Percentiles rank a stretch among this genome's conserved stretches.
phyloP scores from a whole-genome alignment of 2,113 vertebrate genomes.

The Prionailurus bengalensis region DNA sequence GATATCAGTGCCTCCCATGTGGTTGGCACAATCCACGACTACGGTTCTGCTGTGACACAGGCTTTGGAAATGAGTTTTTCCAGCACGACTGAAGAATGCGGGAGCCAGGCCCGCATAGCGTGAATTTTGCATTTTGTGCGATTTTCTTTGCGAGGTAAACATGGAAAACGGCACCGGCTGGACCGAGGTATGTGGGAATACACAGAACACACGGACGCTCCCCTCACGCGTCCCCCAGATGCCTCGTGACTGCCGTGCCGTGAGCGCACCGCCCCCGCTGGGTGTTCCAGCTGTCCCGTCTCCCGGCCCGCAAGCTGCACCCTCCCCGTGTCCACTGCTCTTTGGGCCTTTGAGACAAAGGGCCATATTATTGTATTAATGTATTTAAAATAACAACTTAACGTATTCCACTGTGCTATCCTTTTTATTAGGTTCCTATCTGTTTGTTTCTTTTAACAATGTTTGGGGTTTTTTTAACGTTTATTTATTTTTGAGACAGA shows the following conservation, averaged over 20 bases:
- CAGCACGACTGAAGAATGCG: background rate
- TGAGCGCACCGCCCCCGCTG: rapidly evolving
- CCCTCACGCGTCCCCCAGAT: background rate
- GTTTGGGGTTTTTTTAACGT: too few species aligned
- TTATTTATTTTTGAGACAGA: too few species aligned
- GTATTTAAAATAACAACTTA: background rate
- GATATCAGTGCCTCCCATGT: background rate
- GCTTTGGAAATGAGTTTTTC: background rate
- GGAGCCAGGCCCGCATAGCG: background rate
- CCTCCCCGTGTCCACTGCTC: background rate
- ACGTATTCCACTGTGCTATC: too few species aligned
- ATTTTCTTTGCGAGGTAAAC: background rate
- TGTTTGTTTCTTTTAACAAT: background rate
- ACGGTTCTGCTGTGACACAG: rapidly evolving
- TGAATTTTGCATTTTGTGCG: background rate
- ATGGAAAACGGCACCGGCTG: background rate
- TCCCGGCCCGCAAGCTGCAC: background rate
- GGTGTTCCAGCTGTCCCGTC: background rate
- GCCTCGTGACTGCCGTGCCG: rapidly evolving
- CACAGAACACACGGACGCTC: rapidly evolving
- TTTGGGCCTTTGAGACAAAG: background rate
- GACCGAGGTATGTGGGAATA: background rate
- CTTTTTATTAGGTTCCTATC: background rate
- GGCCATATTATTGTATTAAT: background rate
- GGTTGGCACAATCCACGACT: rapidly evolving